Evolutionary conservation across 2,113 vertebrate species (phyloP).

Genomic region (Rissa tridactyla): DNA sequence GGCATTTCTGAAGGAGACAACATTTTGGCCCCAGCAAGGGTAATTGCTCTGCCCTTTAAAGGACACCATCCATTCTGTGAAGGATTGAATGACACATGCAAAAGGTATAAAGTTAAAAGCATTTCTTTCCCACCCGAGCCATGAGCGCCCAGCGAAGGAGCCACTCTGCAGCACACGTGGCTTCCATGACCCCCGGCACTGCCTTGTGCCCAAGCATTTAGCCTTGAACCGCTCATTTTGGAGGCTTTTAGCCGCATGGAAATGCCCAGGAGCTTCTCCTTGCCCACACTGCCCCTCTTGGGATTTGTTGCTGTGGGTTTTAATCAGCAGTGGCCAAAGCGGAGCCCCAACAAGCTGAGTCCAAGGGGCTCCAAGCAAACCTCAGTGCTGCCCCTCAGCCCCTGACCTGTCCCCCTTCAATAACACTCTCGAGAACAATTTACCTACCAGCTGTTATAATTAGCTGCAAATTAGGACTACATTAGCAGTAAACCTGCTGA

Average conservation of each 20-base stretch:
- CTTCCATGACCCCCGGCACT: background rate
- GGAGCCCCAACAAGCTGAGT: rapidly evolving
- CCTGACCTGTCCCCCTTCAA: background rate
- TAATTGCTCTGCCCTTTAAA: conserved; percentile 40
- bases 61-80: background rate
- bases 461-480: background rate
- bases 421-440: background rate
- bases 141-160: rapidly evolving
- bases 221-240: background rate
- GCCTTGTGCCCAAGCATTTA: background rate
- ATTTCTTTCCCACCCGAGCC: background rate
- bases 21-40: background rate
- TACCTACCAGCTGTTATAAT: background rate
- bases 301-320: background rate
- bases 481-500: background rate
- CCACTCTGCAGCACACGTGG: rapidly evolving
- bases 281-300: background rate
- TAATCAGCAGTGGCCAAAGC: background rate
- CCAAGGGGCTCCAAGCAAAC: background rate
- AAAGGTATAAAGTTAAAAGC: background rate
- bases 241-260: background rate
- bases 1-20: background rate
- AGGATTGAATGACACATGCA: background rate
- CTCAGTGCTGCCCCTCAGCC: background rate
- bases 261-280: background rate